phyloP scores from a whole-genome alignment of 2,113 vertebrate species.

The Pavo muticus region DNA sequence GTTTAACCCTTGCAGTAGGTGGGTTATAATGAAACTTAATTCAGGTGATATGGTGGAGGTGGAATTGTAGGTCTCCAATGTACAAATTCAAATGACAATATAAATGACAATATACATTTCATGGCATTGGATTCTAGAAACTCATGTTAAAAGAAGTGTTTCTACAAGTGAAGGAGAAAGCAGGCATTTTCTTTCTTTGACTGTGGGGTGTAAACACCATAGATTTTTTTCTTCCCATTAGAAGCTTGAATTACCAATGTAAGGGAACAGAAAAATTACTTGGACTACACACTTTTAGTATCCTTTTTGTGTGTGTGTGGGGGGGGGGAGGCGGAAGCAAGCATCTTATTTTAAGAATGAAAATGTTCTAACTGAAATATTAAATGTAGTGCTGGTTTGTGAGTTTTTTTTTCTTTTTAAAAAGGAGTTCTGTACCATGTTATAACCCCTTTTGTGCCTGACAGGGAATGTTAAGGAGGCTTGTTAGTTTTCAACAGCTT shows the following conservation, averaged over 20 bases:
- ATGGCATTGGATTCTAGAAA: not conserved
- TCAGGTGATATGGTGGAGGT: not conserved
- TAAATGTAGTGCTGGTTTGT: not conserved
- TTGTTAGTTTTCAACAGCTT: not conserved
- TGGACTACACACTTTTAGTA: not conserved
- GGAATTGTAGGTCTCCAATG: not conserved
- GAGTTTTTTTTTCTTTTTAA: not conserved
- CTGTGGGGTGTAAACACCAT: not conserved
- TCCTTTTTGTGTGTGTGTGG: not conserved
- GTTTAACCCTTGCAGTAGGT: conserved; percentile 28
- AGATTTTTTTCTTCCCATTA: not conserved
- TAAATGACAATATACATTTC: not conserved
- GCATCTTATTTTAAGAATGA: not conserved
- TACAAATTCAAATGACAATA: not conserved
- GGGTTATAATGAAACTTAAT: not conserved
- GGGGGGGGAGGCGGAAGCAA: not conserved
- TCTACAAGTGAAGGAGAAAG: not conserved
- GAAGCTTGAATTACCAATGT: not conserved
- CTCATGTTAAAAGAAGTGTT: not conserved
- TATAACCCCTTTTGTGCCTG: not conserved
- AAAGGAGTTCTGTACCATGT: fast-evolving
- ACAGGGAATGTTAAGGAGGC: not conserved
- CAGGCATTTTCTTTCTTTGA: not conserved
- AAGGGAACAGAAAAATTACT: not conserved
- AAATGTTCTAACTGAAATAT: not conserved